A percentile compares a stretch with the other conserved stretches of the same genome.
phyloP scores from a whole-genome alignment of 2,797 vertebrate species.

The Otolemur crassicaudatus region DNA sequence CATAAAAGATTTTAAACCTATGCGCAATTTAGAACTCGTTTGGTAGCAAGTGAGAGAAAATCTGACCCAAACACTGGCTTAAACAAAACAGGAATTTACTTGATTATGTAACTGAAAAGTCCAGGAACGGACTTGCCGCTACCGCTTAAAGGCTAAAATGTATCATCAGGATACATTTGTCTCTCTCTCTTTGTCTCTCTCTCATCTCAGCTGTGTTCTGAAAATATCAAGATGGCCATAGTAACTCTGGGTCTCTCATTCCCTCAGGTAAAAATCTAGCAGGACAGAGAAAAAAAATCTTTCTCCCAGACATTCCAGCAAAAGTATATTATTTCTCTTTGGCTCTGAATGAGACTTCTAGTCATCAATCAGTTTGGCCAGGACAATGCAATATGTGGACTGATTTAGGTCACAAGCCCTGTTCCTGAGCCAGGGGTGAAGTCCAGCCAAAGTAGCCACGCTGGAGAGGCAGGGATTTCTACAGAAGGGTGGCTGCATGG shows the following conservation, averaged over 20 bases:
- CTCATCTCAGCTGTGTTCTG: background rate
- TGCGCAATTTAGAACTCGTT: background rate
- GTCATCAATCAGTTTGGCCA: background rate
- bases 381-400: background rate
- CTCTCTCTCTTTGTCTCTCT: background rate
- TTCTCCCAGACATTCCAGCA: background rate
- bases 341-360: background rate
- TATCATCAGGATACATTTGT: background rate
- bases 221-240: background rate
- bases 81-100: constrained; percentile 62
- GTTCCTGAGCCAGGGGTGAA: background rate
- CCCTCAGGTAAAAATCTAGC: background rate
- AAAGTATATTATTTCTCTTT: background rate
- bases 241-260: background rate
- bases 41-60: constrained; percentile 26
- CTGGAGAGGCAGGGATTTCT: constrained; percentile 15
- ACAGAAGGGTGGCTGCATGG: background rate
- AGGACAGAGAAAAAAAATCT: background rate
- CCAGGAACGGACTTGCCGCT: constrained; percentile 14
- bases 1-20: background rate
- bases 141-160: background rate
- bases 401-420: background rate
- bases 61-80: constrained; percentile 41
- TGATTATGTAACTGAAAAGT: constrained; percentile 53
- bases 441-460: background rate